phyloP scores from a whole-genome alignment of 2,113 vertebrate genomes.

The Embiotoca jacksoni region DNA sequence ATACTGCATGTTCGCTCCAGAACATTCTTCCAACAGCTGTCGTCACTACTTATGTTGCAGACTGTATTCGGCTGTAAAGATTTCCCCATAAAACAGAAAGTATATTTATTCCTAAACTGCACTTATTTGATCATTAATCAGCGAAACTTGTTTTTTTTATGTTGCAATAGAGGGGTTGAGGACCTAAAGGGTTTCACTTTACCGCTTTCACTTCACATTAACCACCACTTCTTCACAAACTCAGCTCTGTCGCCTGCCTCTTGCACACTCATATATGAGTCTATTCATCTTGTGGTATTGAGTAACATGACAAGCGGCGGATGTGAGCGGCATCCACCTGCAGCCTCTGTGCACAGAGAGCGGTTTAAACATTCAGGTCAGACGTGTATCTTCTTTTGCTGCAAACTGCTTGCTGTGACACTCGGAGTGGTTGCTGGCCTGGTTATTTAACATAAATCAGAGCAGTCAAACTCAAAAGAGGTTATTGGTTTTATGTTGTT shows the following conservation, averaged over 20 bases:
- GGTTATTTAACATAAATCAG: background rate
- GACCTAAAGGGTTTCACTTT: too few relatives aligned
- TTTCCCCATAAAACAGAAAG: too few relatives aligned
- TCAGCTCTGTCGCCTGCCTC: background rate
- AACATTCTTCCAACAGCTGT: too few relatives aligned
- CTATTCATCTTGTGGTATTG: conserved; percentile 54
- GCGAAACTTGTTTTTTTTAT: too few relatives aligned
- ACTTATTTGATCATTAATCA: too few relatives aligned
- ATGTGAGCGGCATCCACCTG: conserved; percentile 64
- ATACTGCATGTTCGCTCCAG: too few relatives aligned
- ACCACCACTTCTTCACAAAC: background rate
- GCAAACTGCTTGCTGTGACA: conserved; percentile 25
- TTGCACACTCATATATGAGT: background rate
- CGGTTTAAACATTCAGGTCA: conserved; percentile 72
- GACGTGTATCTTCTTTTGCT: conserved; percentile 6
- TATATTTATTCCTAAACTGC: too few relatives aligned
- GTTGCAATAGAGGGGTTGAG: too few relatives aligned
- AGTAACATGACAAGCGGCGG: conserved; percentile 46
- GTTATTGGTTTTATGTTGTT: too few relatives aligned
- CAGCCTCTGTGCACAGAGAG: conserved; percentile 62
- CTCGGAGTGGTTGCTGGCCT: background rate
- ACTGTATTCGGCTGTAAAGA: too few relatives aligned
- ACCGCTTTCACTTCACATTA: too few relatives aligned
- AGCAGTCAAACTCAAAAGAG: background rate
- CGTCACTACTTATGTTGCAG: too few relatives aligned